These are phyloP conservation scores for Ia io DNA, from an alignment of 2,113 vertebrate genomes.

Conservation along the genomic window DNA sequence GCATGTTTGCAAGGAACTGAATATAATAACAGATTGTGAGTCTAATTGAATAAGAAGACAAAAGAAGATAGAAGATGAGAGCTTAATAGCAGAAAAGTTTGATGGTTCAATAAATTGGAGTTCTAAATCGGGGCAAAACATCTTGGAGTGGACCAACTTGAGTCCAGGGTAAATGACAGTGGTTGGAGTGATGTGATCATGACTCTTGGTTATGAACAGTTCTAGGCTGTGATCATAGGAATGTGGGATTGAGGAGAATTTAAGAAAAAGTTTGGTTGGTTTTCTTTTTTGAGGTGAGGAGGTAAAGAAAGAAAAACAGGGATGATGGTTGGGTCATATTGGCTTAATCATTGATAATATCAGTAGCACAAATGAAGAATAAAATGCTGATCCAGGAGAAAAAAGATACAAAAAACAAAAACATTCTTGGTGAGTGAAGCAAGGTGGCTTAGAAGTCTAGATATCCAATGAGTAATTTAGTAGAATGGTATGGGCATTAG, in stretches of 20 bases:
- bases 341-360: not conserved
- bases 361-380: not conserved
- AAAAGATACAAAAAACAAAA: not conserved
- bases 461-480: not conserved
- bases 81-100: not conserved
- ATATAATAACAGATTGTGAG: not conserved
- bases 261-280: not conserved
- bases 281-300: not conserved
- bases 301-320: not conserved
- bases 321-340: not conserved
- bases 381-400: not conserved
- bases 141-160: not conserved
- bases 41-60: not conserved
- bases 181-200: not conserved
- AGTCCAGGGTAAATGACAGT: not conserved
- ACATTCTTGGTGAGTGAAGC: not conserved
- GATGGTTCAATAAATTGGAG: not conserved
- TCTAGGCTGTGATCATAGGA: not conserved
- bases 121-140: not conserved
- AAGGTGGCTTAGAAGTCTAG: not conserved
- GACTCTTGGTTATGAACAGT: not conserved
- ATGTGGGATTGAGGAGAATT: not conserved
- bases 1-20: not conserved
- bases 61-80: not conserved
- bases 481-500: not conserved